Base-by-base conservation (phyloP, 1,140 invertebrate genomes). In the Conus ventricosus region DNA sequence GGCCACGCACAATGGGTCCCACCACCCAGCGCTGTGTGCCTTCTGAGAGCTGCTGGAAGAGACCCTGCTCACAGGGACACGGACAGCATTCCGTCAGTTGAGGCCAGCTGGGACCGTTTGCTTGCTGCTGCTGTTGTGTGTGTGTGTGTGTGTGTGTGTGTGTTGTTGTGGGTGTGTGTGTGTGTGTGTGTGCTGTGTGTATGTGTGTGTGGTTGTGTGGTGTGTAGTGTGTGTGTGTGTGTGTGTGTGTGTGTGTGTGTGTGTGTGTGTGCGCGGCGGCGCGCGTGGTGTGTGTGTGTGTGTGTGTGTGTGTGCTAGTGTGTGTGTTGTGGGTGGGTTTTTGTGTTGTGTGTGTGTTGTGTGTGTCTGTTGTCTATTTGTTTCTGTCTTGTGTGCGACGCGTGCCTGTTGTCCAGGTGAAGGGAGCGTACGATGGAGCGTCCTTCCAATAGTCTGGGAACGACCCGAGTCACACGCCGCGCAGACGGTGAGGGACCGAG, bases 1-100 rank as follows among this genome's bases (percentile, higher is more conserved):
- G 93, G 98, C 94, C 6, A 89, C 90, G 95, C 97, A 98, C 94
- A 97, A 98, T 92, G 39, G 99, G 99, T 95, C 97, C 99, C 85
- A 98, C 99, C 95, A 97, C 98, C 2, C 96, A 98, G 91, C 99
- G 96, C 93, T 99, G 81, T 99, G 99, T 95, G 96, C 97, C 23
- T 98, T 99, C 95, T 96, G 98, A 87, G 98, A 99, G 93, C 97
- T 97, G 90, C 98, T 98, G 95, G 98, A n/a, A n/a, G n/a, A 99
- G 95, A 97, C 97, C 87, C 97, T 98, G 89, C 96, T 99, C 75
- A 15, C 67, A 75, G 4, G 23, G 67, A 75, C 67, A 96, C 96
- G 83, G 98, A 99, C 95, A 97, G 98, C 60, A 98, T 99, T 99
- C 95, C 97, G 98, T 91, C 97, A 98, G 94, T 95, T 39, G 39